Evolutionary conservation across 2,888 invertebrate species (phyloP).

Genomic region (Drosophila austrosaltans): DNA sequence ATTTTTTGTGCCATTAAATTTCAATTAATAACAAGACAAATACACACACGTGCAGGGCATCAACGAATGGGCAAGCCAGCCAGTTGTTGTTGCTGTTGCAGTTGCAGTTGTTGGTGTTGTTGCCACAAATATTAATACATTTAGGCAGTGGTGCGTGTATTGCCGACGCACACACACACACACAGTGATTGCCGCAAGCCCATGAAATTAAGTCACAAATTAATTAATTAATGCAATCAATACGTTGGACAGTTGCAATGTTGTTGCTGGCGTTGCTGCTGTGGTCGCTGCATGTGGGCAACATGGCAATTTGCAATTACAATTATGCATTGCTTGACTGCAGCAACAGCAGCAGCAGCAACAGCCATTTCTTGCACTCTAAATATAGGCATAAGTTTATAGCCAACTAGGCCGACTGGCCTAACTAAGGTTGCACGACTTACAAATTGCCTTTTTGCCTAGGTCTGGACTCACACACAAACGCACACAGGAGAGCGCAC

Average conservation of each 20-base stretch:
- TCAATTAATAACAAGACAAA: slow-evolving; percentile 82
- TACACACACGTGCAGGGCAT: slow-evolving; percentile 67
- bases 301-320: slow-evolving; percentile 67
- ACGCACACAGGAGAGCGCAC: slow-evolving; percentile 39
- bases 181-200: slow-evolving; percentile 76
- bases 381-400: slow-evolving; percentile 47
- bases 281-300: slow-evolving; percentile 46
- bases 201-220: slow-evolving; percentile 79
- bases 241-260: slow-evolving; percentile 76
- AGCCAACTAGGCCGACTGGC: slow-evolving; percentile 28
- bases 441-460: slow-evolving; percentile 29
- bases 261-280: slow-evolving; percentile 21
- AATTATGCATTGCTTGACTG: slow-evolving; percentile 57
- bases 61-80: slow-evolving; percentile 32
- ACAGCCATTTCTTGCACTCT: slow-evolving; percentile 67
- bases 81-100: slow-evolving; percentile 24
- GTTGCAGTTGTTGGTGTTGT: slow-evolving; percentile 32
- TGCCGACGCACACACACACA: slow-evolving; percentile 25
- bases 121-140: slow-evolving; percentile 74
- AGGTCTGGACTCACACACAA: slow-evolving; percentile 40
- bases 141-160: slow-evolving; percentile 77
- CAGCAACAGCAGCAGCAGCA: slow-evolving; percentile 23
- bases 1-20: slow-evolving; percentile 81
- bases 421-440: slow-evolving; percentile 43
- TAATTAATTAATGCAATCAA: slow-evolving; percentile 81